Base-by-base conservation (phyloP, 2,888 invertebrate species). In the Thyatira batis region DNA sequence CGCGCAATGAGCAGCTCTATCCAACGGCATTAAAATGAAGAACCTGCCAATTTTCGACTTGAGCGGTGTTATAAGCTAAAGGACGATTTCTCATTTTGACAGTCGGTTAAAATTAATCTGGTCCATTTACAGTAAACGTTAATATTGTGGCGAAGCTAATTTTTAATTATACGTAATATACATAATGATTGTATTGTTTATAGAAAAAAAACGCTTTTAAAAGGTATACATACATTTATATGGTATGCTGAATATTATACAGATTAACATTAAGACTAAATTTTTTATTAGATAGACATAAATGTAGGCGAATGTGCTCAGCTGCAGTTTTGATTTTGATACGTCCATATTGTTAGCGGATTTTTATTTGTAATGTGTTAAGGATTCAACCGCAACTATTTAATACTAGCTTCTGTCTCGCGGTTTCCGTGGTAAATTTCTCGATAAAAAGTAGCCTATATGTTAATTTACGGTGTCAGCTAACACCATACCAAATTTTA, bases 181-280 rank as follows among this genome's bases (percentile, higher is more conserved):
- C 59, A 61, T 66, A 65, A 69, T 70, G 62, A 63, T 60, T 61
- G 69, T 71, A 75, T 79, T 80, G 83, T 78, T 76, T 79, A 81
- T 82, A 85, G 80, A 73, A 76, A 70, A 77, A 73, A 80, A 80
- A 85, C 83, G 88, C 88, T 87, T 87, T 84, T 65, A 69, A 74
- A 81, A 84, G n/a, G n/a, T n/a, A n/a, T n/a, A n/a, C 85, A 87
- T 86, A 87, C 87, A 85, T 80, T 76, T 82, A 78, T 84, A 84
- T 71, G 78, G 83, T 84, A 85, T 80, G 79, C 81, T 73, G 76
- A 77, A 76, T 78, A 77, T 70, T 76, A 75, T 73, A 76, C 71
- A 78, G 67, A 73, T 65, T 67, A 74, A 73, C 52, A 67, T 67
- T 82, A 83, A 82, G 81, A 74, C 71, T 80, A 84, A 78, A 72